Evolutionary conservation across 2,113 vertebrate genomes (phyloP), one percentile per base, ranked within the genome.

Genomic region (Morone chrysops): DNA sequence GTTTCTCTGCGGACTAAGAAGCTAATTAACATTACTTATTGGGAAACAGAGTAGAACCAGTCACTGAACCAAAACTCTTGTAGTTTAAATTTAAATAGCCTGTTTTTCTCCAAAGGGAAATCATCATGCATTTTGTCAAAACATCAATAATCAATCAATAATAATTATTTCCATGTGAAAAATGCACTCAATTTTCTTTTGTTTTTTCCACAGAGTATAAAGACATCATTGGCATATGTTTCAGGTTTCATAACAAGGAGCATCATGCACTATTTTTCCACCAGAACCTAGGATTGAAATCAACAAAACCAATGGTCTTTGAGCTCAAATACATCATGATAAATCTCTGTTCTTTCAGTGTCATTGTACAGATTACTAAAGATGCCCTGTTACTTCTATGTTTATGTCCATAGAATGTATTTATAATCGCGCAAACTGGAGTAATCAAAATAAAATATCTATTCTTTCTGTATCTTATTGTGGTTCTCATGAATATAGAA

Each of bases 381-480:
- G 82, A 91, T 82, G 77, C 82, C 82, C 85, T 91, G 86, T 92
- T 89, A 87, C 86, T 82, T 89, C 73, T 90, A 70, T 91, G 86
- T 90, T 89, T 81, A 89, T 89, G 87, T 91, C 87, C 87, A 87
- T 92, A 94, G 89, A 92, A 90, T 92, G 87, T 92, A 89, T 91
- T 93, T 89, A 90, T 82, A 91, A 85, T 81, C 75, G 60, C 68
- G 38, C 82, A 87, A 77, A 87, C 77, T 87, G 79, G 75, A 86
- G 86, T 88, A 87, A 90, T 85, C 72, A 81, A 88, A 92, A 90
- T 88, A 91, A 93, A 93, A 91, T 82, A 93, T 91, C 84, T 90
- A 86, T 89, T 86, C 80, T 86, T 91, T 87, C 76, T 83, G 86
- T 86, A 85, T 89, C 79, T 89, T 54, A 76, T 83, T 90, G 89